Conservation (phyloP, 2,888 invertebrate species). For the Boloria selene region DNA sequence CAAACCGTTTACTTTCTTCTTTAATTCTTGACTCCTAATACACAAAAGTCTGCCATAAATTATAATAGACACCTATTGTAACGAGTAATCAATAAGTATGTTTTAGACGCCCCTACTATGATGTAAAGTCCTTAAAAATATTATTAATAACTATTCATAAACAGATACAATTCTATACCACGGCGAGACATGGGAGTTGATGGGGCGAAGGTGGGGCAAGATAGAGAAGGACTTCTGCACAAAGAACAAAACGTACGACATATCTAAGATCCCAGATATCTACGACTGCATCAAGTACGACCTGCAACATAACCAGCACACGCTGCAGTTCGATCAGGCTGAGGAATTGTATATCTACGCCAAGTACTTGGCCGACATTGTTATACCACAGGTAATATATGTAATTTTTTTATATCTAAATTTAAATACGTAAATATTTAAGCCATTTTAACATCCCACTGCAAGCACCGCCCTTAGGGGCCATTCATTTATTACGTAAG, state of each 20-base stretch:
- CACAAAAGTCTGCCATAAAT: no score
- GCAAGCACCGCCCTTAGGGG: no score
- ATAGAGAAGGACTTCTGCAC: conserved; percentile 98
- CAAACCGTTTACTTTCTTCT: no score
- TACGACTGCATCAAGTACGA: conserved; percentile 99
- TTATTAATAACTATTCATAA: conserved; percentile 11
- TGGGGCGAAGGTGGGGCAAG: conserved; percentile 98
- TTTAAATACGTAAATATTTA: neutral
- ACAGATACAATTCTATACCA: conserved; percentile 97
- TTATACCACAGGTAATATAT: conserved; percentile 93
- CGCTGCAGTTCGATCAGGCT: conserved; percentile 94
- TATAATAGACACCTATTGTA: no score
- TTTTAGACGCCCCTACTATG: no score
- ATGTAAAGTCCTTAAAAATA: no score
- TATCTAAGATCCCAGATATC: conserved; percentile 99
- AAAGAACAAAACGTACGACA: conserved; percentile 96
- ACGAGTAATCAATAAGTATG: no score
- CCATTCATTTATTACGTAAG: no score
- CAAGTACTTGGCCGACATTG: conserved; percentile 98
- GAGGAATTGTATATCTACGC: conserved; percentile 97
- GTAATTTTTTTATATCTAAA: neutral
- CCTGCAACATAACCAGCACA: conserved; percentile 98
- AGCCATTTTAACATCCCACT: no score
- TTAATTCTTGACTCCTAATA: no score
- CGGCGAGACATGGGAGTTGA: conserved; percentile 99